Evolutionary conservation across 2,888 invertebrate genomes (phyloP), one percentile per base, ranked within the genome.

Genomic region (Nomada goodeniana): DNA sequence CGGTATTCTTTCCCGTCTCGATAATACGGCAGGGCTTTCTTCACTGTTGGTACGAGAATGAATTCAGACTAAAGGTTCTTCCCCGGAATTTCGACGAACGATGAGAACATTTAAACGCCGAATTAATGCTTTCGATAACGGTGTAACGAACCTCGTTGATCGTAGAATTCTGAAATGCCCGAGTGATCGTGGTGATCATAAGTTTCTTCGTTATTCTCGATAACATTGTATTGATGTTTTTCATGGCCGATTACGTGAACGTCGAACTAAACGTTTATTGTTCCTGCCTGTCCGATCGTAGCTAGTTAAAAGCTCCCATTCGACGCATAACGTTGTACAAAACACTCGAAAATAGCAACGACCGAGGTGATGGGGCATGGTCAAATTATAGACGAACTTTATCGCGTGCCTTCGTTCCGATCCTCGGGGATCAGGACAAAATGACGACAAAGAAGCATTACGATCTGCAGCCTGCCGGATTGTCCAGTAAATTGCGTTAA

Each of bases 11-110:
- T 57, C 29, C 79, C 15, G 20, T 50, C n/a, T 69, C 78, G 26
- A 81, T 87, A 74, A 50, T 84, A 55, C 50, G 86, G 2, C 88
- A 90, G 60, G 88, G 87, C 29, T 89, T 88, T 73, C 59, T 90
- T 42, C 80, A 90, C 59, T 89, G 89, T 70, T 89, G 89, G 88
- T 84, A 87, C 61, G 91, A 89, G 29, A 89, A 89, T 60, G 86
- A 89, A 71, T 76, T 90, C n/a, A 85, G 83, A 18, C 7, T 73
- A 26, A 84, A 89, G 77, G 89, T 91, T n/a, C 69, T 44, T 44
- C n/a, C 13, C 0, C 18, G 1, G 20, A 59, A n/a, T 15, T 53
- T 7, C 20, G 5, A 18, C 20, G 15, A 9, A 53, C 20, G 7
- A 20, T 20, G n/a, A 53, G 0, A 53, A 4, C 20, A 57, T 7